Evolutionary conservation across 2,113 vertebrate species (phyloP).

Genomic region (Leucopsar rothschildi): DNA sequence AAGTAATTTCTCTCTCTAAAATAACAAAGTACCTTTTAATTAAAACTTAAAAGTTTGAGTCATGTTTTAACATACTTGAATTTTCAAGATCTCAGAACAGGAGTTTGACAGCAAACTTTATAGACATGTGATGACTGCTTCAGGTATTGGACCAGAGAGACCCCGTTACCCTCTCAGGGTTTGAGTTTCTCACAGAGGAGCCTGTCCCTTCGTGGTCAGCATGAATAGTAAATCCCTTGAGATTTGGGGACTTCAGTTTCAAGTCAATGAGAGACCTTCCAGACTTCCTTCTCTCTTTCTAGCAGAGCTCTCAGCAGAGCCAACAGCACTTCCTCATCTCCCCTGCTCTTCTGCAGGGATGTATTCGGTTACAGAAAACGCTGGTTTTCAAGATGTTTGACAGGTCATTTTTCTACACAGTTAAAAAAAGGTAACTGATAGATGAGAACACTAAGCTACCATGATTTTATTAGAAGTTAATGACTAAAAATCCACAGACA

Average conservation of each 20-base stretch:
- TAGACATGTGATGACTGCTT: not conserved
- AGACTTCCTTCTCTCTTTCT: not conserved
- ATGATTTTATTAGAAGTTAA: not conserved
- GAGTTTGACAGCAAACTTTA: not conserved
- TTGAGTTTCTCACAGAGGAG: not conserved
- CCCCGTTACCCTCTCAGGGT: accelerated
- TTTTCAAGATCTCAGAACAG: not conserved
- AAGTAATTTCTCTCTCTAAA: not conserved
- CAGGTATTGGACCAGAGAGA: not conserved
- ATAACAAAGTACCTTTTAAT: not conserved
- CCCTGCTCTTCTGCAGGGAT: not conserved
- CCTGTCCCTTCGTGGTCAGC: not conserved
- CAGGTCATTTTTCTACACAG: not conserved
- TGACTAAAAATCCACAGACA: not conserved
- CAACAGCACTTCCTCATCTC: not conserved
- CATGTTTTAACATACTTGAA: not conserved
- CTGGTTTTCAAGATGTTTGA: not conserved
- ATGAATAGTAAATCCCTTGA: not conserved
- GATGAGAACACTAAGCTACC: not conserved
- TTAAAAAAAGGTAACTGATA: not conserved
- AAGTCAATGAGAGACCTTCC: not conserved
- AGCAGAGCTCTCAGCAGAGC: not conserved
- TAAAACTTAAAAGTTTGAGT: not conserved
- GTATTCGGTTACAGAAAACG: not conserved
- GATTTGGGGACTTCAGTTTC: not conserved